Conservation (phyloP, 2,797 vertebrate genomes). For the Sarcophilus harrisii region DNA sequence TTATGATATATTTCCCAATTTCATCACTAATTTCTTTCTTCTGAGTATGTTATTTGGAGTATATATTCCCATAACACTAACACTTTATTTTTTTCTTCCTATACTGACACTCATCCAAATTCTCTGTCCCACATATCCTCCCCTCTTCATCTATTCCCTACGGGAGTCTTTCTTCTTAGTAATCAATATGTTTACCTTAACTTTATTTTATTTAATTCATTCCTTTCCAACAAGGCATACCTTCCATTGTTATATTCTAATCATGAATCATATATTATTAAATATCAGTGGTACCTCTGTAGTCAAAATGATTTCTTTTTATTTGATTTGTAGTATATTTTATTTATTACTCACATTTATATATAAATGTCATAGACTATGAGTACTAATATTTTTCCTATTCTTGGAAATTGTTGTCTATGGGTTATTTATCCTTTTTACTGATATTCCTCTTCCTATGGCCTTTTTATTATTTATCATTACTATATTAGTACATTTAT, state of each 20-base stretch:
- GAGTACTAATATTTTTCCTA: background rate
- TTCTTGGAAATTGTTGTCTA: background rate
- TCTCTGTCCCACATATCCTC: background rate
- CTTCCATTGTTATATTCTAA: background rate
- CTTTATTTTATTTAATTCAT: background rate
- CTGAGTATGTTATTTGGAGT: background rate
- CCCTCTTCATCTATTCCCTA: background rate
- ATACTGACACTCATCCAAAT: background rate
- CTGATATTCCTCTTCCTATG: background rate
- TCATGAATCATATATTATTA: background rate
- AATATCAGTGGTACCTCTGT: background rate
- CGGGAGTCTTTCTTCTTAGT: background rate
- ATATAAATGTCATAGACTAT: background rate
- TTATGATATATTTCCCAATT: background rate
- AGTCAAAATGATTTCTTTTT: background rate
- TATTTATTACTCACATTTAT: background rate
- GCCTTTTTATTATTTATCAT: background rate
- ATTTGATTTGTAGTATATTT: background rate
- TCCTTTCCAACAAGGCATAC: background rate
- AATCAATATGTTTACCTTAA: background rate
- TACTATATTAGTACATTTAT: background rate
- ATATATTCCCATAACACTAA: background rate
- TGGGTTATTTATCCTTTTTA: background rate
- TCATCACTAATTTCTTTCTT: background rate
- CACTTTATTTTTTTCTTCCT: background rate